These are phyloP conservation scores for Zoanthus sociatus DNA, from an alignment of 92 coral and sea anemone species.

Conservation along the genomic window DNA sequence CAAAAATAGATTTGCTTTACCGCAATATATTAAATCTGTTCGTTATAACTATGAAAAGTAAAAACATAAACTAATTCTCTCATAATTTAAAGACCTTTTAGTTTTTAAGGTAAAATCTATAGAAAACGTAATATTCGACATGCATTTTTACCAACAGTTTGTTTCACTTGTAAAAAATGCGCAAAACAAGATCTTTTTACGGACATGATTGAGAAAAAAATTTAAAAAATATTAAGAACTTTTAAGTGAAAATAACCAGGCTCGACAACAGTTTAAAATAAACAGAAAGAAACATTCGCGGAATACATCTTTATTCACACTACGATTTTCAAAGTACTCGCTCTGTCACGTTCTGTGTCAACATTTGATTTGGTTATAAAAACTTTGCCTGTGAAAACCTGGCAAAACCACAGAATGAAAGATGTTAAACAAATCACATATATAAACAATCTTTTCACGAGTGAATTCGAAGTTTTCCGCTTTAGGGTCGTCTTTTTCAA, in stretches of 20 bases:
- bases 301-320: conserved; percentile 18
- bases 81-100: neutral
- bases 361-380: conserved; percentile 36
- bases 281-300: conserved; percentile 3
- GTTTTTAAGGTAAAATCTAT: neutral
- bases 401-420: conserved; percentile 16
- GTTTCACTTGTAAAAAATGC: neutral
- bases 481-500: conserved; percentile 35
- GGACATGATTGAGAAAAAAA: neutral
- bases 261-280: neutral
- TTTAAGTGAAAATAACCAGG: neutral
- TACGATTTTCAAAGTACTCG: conserved; percentile 8
- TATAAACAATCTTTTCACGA: conserved; percentile 12
- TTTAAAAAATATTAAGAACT: neutral
- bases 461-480: conserved; percentile 19
- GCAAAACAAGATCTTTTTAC: neutral
- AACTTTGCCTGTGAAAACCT: neutral
- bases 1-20: conserved; percentile 1
- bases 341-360: conserved; percentile 47
- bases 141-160: conserved; percentile 6
- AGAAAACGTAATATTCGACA: conserved; percentile 22
- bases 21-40: neutral
- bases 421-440: neutral
- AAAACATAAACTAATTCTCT: conserved; percentile 4
- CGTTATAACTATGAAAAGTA: conserved; percentile 14